A percentile compares a stretch with the other conserved stretches of the same genome.
Evolutionary conservation across 2,113 vertebrate genomes (phyloP).

Genomic region (Hemicordylus capensis): DNA sequence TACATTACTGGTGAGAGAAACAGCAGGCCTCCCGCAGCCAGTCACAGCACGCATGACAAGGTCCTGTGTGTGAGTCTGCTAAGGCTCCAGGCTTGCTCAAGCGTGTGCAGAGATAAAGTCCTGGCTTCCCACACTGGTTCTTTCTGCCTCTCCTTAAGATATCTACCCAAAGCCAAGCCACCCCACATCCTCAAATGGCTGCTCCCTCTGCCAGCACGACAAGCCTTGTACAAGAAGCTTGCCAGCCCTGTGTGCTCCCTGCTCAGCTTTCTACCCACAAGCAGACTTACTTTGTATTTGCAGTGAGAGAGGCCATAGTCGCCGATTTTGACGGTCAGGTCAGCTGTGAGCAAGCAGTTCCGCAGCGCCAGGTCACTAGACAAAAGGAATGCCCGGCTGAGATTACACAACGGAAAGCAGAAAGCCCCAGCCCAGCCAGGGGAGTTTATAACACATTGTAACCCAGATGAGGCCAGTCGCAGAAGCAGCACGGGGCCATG

Average conservation of each 20-base stretch:
- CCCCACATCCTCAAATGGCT: neutral
- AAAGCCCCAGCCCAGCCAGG: neutral
- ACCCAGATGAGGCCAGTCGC: neutral
- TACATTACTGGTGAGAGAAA: neutral
- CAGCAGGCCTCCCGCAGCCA: neutral
- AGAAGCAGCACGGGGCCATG: neutral
- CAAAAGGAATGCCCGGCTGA: conserved; percentile 43
- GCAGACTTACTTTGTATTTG: conserved; percentile 90
- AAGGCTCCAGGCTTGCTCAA: neutral
- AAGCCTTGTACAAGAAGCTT: neutral
- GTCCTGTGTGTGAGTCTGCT: neutral
- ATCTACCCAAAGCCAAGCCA: neutral
- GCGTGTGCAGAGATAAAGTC: neutral
- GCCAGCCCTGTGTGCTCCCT: neutral
- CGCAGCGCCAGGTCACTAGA: conserved; percentile 92
- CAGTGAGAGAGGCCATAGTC: conserved; percentile 93
- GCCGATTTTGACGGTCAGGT: conserved; percentile 93
- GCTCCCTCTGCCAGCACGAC: too few species aligned
- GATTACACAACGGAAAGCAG: neutral
- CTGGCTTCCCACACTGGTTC: neutral
- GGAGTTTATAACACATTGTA: neutral
- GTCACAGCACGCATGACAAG: neutral
- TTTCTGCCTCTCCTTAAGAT: neutral
- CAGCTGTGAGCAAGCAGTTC: conserved; percentile 90
- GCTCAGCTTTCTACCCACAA: neutral